Conservation (phyloP, 2,113 vertebrate species). For the Solea senegalensis region DNA sequence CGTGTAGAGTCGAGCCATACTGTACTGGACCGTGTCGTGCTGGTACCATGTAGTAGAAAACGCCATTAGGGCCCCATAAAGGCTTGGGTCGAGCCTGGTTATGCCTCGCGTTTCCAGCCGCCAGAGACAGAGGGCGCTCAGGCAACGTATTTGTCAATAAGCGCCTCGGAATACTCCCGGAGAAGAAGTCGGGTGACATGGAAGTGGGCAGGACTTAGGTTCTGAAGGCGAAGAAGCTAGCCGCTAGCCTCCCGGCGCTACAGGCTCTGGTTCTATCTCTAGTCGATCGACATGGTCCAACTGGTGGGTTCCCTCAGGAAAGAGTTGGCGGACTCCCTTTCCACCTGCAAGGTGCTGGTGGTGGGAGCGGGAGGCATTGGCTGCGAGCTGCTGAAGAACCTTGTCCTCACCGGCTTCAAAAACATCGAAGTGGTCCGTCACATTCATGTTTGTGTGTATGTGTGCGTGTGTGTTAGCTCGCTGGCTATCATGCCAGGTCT, state of each 20-base stretch:
- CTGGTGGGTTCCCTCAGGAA: conserved; percentile 86
- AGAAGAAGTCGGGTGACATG: conserved; percentile 11
- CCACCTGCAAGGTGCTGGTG: conserved; percentile 87
- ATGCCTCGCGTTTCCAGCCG: not conserved
- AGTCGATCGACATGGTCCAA: conserved; percentile 80
- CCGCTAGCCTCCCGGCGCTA: conserved; percentile 47
- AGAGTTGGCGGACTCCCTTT: conserved; percentile 88
- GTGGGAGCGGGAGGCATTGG: conserved; percentile 96
- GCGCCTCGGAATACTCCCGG: not conserved
- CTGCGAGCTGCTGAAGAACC: conserved; percentile 95
- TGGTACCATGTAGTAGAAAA: too few species aligned
- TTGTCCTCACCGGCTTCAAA: conserved; percentile 93
- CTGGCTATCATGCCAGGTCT: conserved; percentile 55
- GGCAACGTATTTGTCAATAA: rapidly evolving
- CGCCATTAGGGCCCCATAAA: too few species aligned
- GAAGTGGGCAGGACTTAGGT: conserved; percentile 20
- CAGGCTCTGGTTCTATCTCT: conserved; percentile 35
- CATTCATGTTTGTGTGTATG: conserved; percentile 26
- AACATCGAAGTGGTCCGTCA: conserved; percentile 92
- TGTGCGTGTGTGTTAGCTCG: conserved; percentile 1
- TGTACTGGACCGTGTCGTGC: too few species aligned
- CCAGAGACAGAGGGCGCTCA: not conserved
- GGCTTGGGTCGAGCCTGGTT: too few species aligned
- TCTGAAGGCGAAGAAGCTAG: conserved; percentile 41
- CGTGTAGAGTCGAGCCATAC: too few species aligned